Conservation (phyloP, 1,140 invertebrate species). For the Charaxes varanes region DNA sequence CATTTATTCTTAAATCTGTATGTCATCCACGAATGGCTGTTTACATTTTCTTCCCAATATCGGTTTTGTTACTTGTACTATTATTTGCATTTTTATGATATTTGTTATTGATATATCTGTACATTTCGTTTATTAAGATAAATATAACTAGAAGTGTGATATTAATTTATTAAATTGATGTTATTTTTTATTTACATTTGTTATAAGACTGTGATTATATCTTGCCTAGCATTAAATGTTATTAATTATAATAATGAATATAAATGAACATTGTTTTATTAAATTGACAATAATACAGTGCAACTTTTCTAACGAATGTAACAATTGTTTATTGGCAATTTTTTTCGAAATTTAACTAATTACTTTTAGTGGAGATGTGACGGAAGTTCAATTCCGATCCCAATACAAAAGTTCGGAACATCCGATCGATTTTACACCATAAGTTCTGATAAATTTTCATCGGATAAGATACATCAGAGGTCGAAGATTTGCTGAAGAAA, state of each 20-base stretch:
- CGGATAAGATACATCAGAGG: too few relatives aligned
- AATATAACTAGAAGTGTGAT: slow-evolving; percentile 62
- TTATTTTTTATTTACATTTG: slow-evolving; percentile 20
- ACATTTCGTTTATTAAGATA: slow-evolving; percentile 46
- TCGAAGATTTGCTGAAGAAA: too few relatives aligned
- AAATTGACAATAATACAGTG: too few relatives aligned
- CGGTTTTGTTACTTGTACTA: slow-evolving; percentile 83
- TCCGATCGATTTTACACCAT: too few relatives aligned
- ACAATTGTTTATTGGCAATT: too few relatives aligned
- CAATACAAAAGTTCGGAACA: too few relatives aligned
- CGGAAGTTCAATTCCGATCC: too few relatives aligned
- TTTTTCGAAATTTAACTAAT: too few relatives aligned
- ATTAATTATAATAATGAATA: slow-evolving; percentile 4
- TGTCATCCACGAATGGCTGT: slow-evolving; percentile 85
- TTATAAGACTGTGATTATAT: slow-evolving; percentile 35
- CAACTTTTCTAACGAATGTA: too few relatives aligned
- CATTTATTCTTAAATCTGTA: slow-evolving; percentile 80
- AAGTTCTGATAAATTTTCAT: too few relatives aligned
- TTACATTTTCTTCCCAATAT: slow-evolving; percentile 85
- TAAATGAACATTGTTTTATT: too few relatives aligned
- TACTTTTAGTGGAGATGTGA: too few relatives aligned
- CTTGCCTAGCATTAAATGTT: slow-evolving; percentile 21
- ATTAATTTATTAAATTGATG: slow-evolving; percentile 55
- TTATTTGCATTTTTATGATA: slow-evolving; percentile 84
- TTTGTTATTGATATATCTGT: slow-evolving; percentile 41